A percentile compares a stretch with the other conserved stretches of the same genome.
Conservation (phyloP, 2,113 vertebrate species). For the Ptychochromis oligacanthus region DNA sequence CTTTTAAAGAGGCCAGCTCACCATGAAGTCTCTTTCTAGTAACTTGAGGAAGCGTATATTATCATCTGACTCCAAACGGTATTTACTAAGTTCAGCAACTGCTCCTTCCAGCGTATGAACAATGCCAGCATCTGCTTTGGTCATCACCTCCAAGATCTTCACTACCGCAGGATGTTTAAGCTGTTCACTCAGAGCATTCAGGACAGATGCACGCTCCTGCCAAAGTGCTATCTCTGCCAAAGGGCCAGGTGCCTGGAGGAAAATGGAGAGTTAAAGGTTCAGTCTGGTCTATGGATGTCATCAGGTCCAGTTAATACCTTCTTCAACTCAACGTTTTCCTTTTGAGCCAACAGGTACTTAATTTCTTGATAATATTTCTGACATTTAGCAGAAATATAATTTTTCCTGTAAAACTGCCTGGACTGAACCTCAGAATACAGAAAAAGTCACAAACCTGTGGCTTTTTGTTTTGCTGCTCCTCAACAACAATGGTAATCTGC, state of each 20-base stretch:
- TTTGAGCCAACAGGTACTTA: not conserved
- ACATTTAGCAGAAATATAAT: not conserved
- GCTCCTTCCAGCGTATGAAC: conserved; percentile 79
- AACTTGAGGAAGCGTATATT: conserved; percentile 87
- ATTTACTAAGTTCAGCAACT: conserved; percentile 81
- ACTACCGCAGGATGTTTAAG: conserved; percentile 82
- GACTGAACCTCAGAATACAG: not conserved
- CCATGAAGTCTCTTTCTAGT: conserved; percentile 89
- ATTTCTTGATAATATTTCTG: not conserved
- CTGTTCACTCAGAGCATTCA: conserved; percentile 85
- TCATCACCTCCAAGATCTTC: conserved; percentile 85
- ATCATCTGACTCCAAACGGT: conserved; percentile 84
- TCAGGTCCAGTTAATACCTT: not conserved
- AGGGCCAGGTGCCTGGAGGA: conserved; percentile 82
- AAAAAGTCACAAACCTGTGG: conserved; percentile 81
- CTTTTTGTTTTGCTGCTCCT: conserved; percentile 83
- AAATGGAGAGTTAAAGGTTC: not conserved
- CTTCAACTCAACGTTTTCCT: not conserved
- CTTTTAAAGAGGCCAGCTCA: conserved; percentile 47
- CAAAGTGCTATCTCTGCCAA: conserved; percentile 90
- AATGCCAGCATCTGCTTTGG: conserved; percentile 71
- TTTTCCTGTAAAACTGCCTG: not conserved
- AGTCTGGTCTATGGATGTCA: not conserved
- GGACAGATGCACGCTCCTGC: conserved; percentile 81
- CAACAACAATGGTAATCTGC: conserved; percentile 84